Percentiles rank a stretch among this genome's conserved stretches.
These are phyloP conservation scores for Tenthredo distinguenda DNA, from an alignment of 2,888 invertebrate species.

Conservation along the genomic window DNA sequence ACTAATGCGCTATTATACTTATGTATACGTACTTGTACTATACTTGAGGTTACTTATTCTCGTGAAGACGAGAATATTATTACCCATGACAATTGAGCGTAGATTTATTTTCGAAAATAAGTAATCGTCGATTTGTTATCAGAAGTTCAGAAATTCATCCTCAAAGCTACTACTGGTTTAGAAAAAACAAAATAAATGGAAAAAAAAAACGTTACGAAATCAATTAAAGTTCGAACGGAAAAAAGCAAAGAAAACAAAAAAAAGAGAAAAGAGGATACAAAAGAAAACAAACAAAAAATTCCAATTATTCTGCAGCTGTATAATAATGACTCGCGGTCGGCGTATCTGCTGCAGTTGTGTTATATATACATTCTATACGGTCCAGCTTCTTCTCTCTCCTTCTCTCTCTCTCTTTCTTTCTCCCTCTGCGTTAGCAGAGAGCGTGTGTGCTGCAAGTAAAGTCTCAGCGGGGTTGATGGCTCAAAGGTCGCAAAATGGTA, in stretches of 20 bases:
- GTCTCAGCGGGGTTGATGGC: neutral
- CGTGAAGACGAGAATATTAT: neutral
- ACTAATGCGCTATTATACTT: neutral
- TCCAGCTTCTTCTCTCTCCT: neutral
- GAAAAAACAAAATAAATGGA: neutral
- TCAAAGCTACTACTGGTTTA: neutral
- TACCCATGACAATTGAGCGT: neutral
- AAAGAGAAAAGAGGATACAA: neutral
- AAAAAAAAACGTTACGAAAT: neutral
- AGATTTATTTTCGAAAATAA: too few relatives aligned
- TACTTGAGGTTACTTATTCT: neutral
- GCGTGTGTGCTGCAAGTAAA: neutral
- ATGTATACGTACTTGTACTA: neutral
- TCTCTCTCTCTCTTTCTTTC: neutral
- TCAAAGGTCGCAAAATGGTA: conserved; percentile 36
- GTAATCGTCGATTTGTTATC: neutral
- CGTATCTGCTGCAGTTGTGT: neutral
- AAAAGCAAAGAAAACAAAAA: neutral
- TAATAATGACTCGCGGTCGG: neutral
- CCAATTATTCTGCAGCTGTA: conserved; percentile 21
- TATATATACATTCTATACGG: neutral
- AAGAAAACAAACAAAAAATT: neutral
- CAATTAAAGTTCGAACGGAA: neutral
- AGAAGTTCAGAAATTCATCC: neutral
- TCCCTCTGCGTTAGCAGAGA: neutral